Evolutionary conservation across 2,888 invertebrate genomes (phyloP), one percentile per base, ranked within the genome.

Genomic region (Carabus problematicus): DNA sequence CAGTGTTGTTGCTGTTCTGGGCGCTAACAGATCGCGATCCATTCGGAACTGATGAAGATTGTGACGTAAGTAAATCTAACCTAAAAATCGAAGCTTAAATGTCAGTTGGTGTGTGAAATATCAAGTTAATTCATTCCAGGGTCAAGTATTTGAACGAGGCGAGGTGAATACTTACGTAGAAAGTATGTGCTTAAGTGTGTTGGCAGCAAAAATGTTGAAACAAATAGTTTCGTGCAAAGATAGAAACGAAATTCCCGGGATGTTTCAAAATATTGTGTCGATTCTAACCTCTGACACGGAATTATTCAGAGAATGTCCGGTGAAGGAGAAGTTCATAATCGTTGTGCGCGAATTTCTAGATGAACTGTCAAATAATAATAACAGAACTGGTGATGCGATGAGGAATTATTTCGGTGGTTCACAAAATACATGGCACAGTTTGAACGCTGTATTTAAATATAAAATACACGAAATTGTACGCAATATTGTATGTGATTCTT

Each of bases 161-260:
- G 89, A 89, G 75, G 81, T 84, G 70, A 89, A 89, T 76, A 82
- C 84, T 49, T 86, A 83, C 75, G 79, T 85, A 52, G 89, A 90
- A 79, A 86, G 85, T 8, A 64, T 60, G 47, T 59, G 64, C 54
- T 69, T 69, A 54, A 73, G 52, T 45, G 47, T 62, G 55, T 59
- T 68, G 39, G 18, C 62, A 18, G 43, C 69, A 16, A 62, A 47
- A 45, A 55, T 11, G 11, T 40, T 69, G 14, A 8, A 12, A 39
- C 8, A 8, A 39, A 6, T 56, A 1, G 39, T 62, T 40, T 9
- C 1, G 14, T 40, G n/a, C 41, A 19, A 19, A 19, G 16, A 67
- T 14, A 12, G 14, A 55, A 14, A 29, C n/a, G 29, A 19, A 8
- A 12, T 60, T 1, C n/a, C 60, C n/a, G 19, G 8, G 9, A 12